These are phyloP conservation scores for Maconellicoccus hirsutus DNA, from an alignment of 1,140 invertebrate genomes.

Conservation along the genomic window DNA sequence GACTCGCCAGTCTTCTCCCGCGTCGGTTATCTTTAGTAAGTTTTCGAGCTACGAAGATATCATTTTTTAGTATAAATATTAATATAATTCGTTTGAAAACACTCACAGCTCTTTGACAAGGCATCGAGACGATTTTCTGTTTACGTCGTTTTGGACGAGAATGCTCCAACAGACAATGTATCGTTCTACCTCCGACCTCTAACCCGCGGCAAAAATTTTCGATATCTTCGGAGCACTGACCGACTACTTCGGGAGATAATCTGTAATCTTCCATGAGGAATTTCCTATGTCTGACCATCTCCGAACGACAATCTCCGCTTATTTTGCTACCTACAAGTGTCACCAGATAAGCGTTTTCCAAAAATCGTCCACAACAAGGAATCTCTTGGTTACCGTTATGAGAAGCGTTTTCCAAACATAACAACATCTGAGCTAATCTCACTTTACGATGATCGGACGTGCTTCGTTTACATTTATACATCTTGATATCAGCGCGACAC, in stretches of 20 bases:
- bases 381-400: constrained; percentile 46
- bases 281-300: constrained; percentile 81
- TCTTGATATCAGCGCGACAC: constrained; percentile 82
- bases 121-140: constrained; percentile 45
- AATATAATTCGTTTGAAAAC: constrained; percentile 25
- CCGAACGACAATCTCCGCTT: constrained; percentile 60
- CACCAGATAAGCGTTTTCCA: neutral
- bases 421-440: constrained; percentile 74
- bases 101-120: constrained; percentile 55
- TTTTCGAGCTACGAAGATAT: constrained; percentile 47
- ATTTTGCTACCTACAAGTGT: constrained; percentile 41
- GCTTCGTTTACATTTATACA: constrained; percentile 59
- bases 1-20: constrained; percentile 80
- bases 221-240: constrained; percentile 78
- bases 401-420: constrained; percentile 79
- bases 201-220: constrained; percentile 52
- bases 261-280: constrained; percentile 87
- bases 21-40: constrained; percentile 67
- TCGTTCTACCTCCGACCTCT: constrained; percentile 71
- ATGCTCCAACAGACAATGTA: constrained; percentile 93
- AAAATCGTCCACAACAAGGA: neutral
- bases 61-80: constrained; percentile 8
- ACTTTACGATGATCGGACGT: constrained; percentile 70
- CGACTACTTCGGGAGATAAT: constrained; percentile 81
- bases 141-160: constrained; percentile 49